These are phyloP conservation scores for Illadopsis cleaveri DNA, from an alignment of 2,113 vertebrate species.

Conservation along the genomic window DNA sequence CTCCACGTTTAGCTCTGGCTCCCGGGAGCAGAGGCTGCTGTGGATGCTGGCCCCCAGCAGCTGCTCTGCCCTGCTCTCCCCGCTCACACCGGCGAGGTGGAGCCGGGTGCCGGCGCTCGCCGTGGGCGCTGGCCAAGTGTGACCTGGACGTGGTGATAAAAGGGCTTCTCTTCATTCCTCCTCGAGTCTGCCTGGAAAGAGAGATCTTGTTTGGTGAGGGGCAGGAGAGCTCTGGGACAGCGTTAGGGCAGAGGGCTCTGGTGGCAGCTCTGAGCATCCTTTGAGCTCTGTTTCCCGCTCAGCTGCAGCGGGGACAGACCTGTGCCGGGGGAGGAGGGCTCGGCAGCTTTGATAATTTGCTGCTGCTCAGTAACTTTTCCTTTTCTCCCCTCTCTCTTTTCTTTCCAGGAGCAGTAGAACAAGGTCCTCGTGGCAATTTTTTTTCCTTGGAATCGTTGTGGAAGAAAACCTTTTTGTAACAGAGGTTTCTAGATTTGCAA, in stretches of 20 bases:
- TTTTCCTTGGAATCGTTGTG: conserved; percentile 80
- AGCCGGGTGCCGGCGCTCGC: neutral
- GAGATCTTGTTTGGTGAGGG: neutral
- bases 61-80: neutral
- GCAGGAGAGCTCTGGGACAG: neutral
- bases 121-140: neutral
- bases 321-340: neutral
- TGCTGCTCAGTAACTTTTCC: neutral
- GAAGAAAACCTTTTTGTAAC: conserved; percentile 87
- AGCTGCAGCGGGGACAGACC: neutral
- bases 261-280: neutral
- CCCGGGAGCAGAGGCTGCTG: neutral
- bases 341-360: neutral
- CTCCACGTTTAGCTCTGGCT: accelerated
- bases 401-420: conserved; percentile 92
- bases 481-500: conserved; percentile 94
- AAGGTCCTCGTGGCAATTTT: conserved; percentile 19
- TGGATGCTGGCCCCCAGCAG: neutral
- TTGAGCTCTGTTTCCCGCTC: neutral
- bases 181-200: neutral
- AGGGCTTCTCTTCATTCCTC: neutral
- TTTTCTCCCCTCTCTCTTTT: neutral
- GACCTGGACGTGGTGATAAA: neutral
- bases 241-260: neutral
- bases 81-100: neutral